These are phyloP conservation scores for Danio choprae DNA, from an alignment of 2,797 vertebrate genomes.

Conservation along the genomic window DNA sequence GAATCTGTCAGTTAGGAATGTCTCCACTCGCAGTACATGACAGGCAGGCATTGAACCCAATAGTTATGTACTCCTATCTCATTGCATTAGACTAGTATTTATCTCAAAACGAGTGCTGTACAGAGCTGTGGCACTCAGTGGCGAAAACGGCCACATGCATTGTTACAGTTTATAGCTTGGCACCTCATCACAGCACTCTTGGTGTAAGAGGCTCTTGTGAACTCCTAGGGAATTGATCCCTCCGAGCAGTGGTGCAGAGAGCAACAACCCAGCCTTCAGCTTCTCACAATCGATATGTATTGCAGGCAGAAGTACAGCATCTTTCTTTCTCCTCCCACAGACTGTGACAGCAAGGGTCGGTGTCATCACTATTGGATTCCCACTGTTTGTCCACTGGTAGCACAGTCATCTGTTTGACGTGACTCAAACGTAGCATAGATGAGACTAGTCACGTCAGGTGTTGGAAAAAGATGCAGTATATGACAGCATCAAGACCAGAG, in stretches of 20 bases:
- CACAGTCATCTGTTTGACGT: constrained; percentile 26
- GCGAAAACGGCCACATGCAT: neutral
- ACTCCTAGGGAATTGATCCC: constrained; percentile 56
- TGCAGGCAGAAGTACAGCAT: constrained; percentile 45
- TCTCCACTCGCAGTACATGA: neutral
- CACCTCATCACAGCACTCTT: constrained; percentile 17
- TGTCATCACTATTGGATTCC: constrained; percentile 42
- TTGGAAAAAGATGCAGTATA: neutral
- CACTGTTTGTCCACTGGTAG: constrained; percentile 1
- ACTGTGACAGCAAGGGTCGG: neutral
- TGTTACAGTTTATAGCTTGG: constrained; percentile 13
- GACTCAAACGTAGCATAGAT: constrained; percentile 17
- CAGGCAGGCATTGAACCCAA: neutral
- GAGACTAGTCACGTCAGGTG: neutral
- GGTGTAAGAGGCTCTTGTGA: constrained; percentile 45
- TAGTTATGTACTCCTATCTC: neutral
- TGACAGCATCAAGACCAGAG: neutral
- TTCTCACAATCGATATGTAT: constrained; percentile 53
- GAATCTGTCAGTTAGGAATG: neutral
- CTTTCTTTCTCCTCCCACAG: constrained; percentile 35
- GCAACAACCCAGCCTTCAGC: constrained; percentile 50
- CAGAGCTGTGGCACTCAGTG: neutral
- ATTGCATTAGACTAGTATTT: neutral
- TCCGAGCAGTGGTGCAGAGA: constrained; percentile 51
- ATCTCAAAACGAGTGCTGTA: neutral